Conservation (phyloP, 1,140 invertebrate genomes). For the Drosophila seguyi region DNA sequence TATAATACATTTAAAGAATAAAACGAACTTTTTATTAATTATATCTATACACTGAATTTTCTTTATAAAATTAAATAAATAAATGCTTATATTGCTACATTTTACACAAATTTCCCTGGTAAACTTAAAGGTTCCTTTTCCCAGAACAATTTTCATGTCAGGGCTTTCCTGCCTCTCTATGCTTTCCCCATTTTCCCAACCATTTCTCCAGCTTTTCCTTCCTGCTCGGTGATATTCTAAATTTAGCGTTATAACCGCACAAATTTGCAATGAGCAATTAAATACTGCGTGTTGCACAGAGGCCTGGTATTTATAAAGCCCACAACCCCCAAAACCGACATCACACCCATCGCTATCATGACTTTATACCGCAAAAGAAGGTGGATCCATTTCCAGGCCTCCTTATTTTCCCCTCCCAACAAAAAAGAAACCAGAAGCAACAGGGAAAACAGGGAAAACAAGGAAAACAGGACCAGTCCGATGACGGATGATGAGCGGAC, state of each 20-base stretch:
- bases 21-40: neutral
- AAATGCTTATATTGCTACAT: neutral
- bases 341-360: constrained; percentile 10
- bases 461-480: constrained; percentile 40
- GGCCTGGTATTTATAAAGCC: constrained; percentile 44
- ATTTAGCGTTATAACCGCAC: constrained; percentile 76
- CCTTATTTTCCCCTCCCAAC: neutral
- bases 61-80: neutral
- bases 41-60: neutral
- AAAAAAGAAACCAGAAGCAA: constrained; percentile 11
- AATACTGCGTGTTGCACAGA: constrained; percentile 61
- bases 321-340: constrained; percentile 37
- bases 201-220: neutral
- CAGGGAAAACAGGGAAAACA: constrained; percentile 52
- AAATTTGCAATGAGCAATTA: constrained; percentile 78
- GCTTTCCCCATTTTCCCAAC: neutral
- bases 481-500: constrained; percentile 58
- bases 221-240: constrained; percentile 51
- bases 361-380: constrained; percentile 21
- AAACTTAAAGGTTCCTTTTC: neutral
- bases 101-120: neutral
- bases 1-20: too few species aligned
- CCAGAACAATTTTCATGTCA: neutral
- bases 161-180: too few species aligned
- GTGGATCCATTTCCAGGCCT: constrained; percentile 53